phyloP scores from a whole-genome alignment of 2,113 vertebrate species.

The Astur gentilis region DNA sequence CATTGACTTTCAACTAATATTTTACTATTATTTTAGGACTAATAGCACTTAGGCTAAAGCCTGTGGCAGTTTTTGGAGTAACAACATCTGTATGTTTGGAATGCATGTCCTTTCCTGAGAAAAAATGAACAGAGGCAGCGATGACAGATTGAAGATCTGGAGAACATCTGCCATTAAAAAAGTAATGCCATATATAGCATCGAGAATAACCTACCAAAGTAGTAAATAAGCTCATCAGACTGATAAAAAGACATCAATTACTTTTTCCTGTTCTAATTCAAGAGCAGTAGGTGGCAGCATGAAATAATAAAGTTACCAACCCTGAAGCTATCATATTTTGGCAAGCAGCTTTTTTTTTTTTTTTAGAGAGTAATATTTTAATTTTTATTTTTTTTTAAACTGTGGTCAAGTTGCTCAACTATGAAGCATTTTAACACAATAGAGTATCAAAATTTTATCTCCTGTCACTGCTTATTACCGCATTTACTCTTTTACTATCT shows the following conservation, averaged over 20 bases:
- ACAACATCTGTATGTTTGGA: not conserved
- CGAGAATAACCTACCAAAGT: not conserved
- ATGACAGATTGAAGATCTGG: not conserved
- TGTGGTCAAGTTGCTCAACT: not conserved
- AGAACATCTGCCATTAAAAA: not conserved
- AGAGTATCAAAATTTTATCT: not conserved
- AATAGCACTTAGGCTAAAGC: not conserved
- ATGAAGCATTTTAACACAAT: not conserved
- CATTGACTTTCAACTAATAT: not conserved
- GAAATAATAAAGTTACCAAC: not conserved
- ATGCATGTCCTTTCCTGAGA: not conserved
- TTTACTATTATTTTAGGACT: not conserved
- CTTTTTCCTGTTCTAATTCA: not conserved
- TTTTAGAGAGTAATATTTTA: not conserved
- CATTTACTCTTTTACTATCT: not conserved
- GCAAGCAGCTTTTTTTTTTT: not conserved
- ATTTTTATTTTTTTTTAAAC: not conserved
- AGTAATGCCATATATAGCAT: not conserved
- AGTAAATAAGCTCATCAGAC: not conserved
- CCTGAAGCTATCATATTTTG: not conserved
- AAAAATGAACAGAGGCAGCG: not conserved
- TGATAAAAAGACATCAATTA: not conserved
- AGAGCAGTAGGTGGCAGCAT: conserved; percentile 42
- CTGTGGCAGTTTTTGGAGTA: not conserved
- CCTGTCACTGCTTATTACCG: not conserved